Base-by-base conservation (phyloP, 1,140 invertebrate genomes). In the Drosophila lacteicornis region DNA sequence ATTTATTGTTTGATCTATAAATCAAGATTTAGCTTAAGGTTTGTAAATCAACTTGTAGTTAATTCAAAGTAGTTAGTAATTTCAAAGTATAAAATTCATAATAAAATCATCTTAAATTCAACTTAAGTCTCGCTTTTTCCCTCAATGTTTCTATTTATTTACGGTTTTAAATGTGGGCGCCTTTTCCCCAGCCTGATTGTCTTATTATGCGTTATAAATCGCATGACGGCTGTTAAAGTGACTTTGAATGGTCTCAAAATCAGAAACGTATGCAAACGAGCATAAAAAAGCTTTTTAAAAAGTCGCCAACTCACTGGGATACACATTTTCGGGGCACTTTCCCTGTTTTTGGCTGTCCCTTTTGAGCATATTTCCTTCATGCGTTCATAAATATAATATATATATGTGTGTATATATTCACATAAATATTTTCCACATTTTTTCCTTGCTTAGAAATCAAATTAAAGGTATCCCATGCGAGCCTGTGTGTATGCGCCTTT, bases 241-340 rank as follows among this genome's bases (percentile, higher is more conserved):
- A 81, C 85, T 88, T 90, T 84, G 80, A 90, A 78, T 70, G 69
- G 65, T 60, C 69, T 79, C 43, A 60, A 79, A 79, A 86, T 82
- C 82, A 66, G 59, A 65, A 65, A 83, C 80, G 68, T 84, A 87
- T 87, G 80, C 80, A 87, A 88, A 87, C 80, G 80, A 87, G 80
- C 84, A 87, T 87, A 88, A 87, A 87, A 88, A 84, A 78, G 61
- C 80, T 80, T 88, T 88, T 78, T 75, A 60, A 90, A 79, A 88
- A 79, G 75, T 78, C 75, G 74, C 75, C 75, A 78, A 78, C 56
- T 59, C 75, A 78, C 65, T 67, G 45, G 57, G 67, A 80, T 47
- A 55, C 45, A 61, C 30, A 46, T 63, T 51, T 53, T 63, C 47
- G 25, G 42, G 58, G 40, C 33, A 47, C 38, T 47, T 56, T 49